These are phyloP conservation scores for Bolinopsis microptera DNA, from an alignment of 37 sponge, comb jelly and placozoan species.

Conservation along the genomic window DNA sequence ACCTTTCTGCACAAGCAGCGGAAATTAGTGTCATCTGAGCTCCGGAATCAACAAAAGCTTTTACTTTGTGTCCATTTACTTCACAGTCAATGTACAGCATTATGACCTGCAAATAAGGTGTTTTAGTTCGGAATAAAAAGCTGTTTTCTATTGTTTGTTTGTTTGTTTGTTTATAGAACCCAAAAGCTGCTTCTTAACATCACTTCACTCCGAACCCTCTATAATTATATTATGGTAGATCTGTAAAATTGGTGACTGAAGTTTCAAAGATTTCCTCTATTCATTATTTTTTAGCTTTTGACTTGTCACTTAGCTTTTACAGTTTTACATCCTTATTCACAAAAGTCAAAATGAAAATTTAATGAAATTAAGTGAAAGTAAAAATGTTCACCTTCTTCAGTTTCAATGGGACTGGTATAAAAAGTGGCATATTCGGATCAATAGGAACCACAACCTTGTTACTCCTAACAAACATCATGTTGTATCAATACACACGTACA, in stretches of 20 bases:
- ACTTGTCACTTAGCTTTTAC: too few species aligned
- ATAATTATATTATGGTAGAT: too few species aligned
- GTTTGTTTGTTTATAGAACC: not conserved
- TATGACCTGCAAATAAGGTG: slow-evolving; percentile 70
- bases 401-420: slow-evolving; percentile 19
- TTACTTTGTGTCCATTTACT: slow-evolving; percentile 83
- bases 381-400: not conserved
- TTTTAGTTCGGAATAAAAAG: too few species aligned
- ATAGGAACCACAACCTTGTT: slow-evolving; percentile 29
- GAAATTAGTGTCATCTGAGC: slow-evolving; percentile 91
- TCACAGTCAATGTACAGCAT: slow-evolving; percentile 88
- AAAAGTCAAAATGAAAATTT: too few species aligned
- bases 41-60: slow-evolving; percentile 93
- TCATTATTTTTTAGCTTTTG: too few species aligned
- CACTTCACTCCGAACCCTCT: too few species aligned
- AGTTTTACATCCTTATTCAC: too few species aligned
- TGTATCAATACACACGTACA: not conserved
- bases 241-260: too few species aligned
- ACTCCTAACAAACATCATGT: slow-evolving; percentile 4
- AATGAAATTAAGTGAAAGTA: too few species aligned
- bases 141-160: too few species aligned
- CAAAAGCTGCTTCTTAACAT: too few species aligned
- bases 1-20: slow-evolving; percentile 76
- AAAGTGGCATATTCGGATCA: slow-evolving; percentile 7
- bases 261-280: too few species aligned